These are phyloP conservation scores for Empidonax alnorum DNA, from an alignment of 2,113 vertebrate genomes.

Conservation along the genomic window DNA sequence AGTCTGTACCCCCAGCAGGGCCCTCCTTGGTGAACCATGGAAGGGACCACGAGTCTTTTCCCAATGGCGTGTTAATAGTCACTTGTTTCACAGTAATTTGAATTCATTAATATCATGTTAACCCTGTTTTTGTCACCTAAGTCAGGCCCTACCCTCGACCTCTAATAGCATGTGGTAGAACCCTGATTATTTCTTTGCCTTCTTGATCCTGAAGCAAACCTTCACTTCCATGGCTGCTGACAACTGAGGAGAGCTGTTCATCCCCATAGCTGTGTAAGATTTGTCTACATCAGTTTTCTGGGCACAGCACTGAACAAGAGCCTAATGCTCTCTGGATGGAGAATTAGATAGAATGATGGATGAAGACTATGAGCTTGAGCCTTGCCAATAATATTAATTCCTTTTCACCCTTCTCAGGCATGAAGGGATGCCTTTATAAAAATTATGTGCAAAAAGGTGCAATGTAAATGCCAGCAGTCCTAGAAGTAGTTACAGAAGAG, in stretches of 20 bases:
- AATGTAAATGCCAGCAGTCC: neutral
- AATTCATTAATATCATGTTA: neutral
- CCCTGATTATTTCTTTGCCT: neutral
- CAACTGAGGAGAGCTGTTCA: neutral
- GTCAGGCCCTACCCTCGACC: neutral
- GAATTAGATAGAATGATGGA: neutral
- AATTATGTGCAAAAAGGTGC: neutral
- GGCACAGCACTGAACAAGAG: neutral
- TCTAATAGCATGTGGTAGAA: neutral
- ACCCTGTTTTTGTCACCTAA: neutral
- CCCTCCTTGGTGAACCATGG: neutral
- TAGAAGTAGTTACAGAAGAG: neutral
- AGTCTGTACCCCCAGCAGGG: neutral
- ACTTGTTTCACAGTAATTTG: neutral
- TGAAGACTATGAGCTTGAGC: neutral
- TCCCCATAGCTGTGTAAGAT: neutral
- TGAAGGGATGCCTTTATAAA: neutral
- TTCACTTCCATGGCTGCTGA: neutral
- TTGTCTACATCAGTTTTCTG: neutral
- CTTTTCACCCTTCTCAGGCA: neutral
- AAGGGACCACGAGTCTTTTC: neutral
- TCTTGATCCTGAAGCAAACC: neutral
- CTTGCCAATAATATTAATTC: neutral
- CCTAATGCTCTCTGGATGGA: neutral
- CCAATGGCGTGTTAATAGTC: fast-evolving